Base-by-base conservation (phyloP, 2,888 invertebrate genomes). In the Dastarcus helophoroides region DNA sequence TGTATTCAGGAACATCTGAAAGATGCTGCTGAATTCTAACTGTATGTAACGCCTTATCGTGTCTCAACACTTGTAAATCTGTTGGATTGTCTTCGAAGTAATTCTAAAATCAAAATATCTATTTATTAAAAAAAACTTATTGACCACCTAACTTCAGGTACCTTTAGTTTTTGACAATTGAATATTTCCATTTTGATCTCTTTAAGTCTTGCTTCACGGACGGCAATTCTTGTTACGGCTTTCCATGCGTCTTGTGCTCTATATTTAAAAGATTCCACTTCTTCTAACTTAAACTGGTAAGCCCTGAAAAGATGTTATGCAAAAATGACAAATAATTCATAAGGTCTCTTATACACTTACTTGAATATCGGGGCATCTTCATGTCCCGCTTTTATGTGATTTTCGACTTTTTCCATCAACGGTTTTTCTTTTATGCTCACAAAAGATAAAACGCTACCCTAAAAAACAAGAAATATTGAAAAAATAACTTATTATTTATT, bases 261-360 rank as follows among this genome's bases (percentile, higher is more conserved):
- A 64, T 98, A 95, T 39, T 86, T 70, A 60, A 99, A 97, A 0
- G 94, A 85, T 56, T 97, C 95, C 27, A 98, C 82, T 64, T 98
- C 94, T 39, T 91, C 85, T 60, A 97, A 68, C 48, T 84, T 85
- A 56, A 98, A 95, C 54, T 90, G 79, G 62, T 93, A 98, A 33
- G 86, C 82, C 58, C 84, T 86, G 47, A 63, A 60, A 43, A 59
- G 17, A 22, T 16, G n/a, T 12, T 25, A 6, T 14, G 10, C 10
- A 26, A 10, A 13, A 13, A 8, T 13, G 5, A 13, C 9, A 6
- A 19, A 19, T n/a, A 19, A n/a, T 19, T 22, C 9, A 28, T 21
- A 4, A 30, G 22, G 9, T 25, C 19, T n/a, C 14, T 5, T 15
- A 31, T 12, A 14, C 17, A 68, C 71, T 72, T 64, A 73, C 68